phyloP scores from a whole-genome alignment of 2,113 vertebrate species.

The Okapia johnstoni region DNA sequence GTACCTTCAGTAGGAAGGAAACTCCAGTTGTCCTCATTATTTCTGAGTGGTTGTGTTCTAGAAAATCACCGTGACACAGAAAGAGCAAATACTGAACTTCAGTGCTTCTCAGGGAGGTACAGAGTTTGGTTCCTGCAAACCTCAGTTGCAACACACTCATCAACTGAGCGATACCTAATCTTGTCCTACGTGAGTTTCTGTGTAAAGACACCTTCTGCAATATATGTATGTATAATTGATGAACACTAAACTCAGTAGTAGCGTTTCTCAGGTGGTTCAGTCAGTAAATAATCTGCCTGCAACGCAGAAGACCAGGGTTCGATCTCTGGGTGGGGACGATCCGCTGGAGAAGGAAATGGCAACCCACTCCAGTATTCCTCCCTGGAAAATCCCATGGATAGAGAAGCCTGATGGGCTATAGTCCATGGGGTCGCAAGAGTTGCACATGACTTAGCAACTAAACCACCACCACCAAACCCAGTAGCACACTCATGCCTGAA shows the following conservation, averaged over 20 bases:
- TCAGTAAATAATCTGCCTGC: neutral
- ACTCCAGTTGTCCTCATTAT: neutral
- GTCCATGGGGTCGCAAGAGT: neutral
- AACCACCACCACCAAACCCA: neutral
- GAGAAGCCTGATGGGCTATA: neutral
- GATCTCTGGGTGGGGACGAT: neutral
- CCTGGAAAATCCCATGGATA: neutral
- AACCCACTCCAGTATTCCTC: neutral
- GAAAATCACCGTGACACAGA: neutral
- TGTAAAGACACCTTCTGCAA: neutral
- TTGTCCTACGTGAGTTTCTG: neutral
- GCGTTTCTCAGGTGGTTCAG: neutral
- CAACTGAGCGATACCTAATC: neutral
- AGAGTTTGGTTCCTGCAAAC: neutral
- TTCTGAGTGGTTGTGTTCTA: neutral
- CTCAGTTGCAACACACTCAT: neutral
- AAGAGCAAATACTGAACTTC: neutral
- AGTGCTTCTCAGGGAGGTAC: neutral
- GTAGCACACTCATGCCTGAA: neutral
- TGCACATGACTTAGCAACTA: neutral
- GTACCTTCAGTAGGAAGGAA: neutral
- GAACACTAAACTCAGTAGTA: neutral
- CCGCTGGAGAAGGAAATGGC: neutral
- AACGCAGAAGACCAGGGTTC: neutral
- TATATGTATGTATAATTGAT: neutral